A percentile compares a stretch with the other conserved stretches of the same genome.
These are phyloP conservation scores for Psittacula cyanocephala DNA, from an alignment of 2,113 vertebrate genomes.

Conservation along the genomic window DNA sequence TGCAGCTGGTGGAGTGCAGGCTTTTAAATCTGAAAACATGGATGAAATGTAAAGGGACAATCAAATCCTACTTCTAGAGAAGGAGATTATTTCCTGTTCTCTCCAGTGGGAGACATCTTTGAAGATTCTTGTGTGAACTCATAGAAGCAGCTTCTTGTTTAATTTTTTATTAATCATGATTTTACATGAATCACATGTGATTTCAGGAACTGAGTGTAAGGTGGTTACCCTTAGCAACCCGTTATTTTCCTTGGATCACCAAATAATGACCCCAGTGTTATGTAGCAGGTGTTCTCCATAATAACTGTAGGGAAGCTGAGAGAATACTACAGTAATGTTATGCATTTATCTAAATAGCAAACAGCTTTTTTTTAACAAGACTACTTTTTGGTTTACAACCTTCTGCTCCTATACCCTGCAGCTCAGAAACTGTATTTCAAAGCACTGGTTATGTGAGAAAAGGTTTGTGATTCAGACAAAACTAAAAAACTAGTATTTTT, in stretches of 20 bases:
- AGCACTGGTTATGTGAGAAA: neutral
- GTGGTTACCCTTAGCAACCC: neutral
- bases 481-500: neutral
- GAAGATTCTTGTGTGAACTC: neutral
- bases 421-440: neutral
- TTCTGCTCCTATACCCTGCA: neutral
- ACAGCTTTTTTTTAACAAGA: neutral
- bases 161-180: neutral
- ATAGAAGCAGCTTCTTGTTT: neutral
- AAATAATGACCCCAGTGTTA: neutral
- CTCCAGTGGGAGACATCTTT: neutral
- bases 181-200: neutral
- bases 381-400: neutral
- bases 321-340: neutral
- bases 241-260: neutral
- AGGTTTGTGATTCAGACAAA: neutral
- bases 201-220: neutral
- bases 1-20: neutral
- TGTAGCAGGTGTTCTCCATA: neutral
- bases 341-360: neutral
- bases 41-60: neutral
- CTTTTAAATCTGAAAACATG: neutral
- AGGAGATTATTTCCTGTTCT: neutral
- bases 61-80: neutral
- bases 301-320: neutral